Evolutionary conservation across 2,113 vertebrate species (phyloP), one percentile per base, ranked within the genome.

Genomic region (Hystrix cristata): DNA sequence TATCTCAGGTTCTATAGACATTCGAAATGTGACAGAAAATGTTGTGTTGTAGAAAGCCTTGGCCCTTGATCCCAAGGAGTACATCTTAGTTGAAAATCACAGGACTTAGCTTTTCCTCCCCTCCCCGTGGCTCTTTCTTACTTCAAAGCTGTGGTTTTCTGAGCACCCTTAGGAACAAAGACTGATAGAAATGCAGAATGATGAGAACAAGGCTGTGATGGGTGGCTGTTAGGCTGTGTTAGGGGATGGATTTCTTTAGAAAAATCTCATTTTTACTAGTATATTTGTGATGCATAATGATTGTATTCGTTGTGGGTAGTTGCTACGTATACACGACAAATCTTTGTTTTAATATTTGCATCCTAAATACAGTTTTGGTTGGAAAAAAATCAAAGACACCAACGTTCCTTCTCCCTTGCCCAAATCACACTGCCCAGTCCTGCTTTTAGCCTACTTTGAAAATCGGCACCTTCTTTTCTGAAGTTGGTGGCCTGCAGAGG

Each of bases 401-500:
- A 43, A 60, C 25, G 57, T 53, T 16, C 2, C 31, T 6, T 14
- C 16, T 55, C 18, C 18, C 21, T 9, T 53, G 8, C 10, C 4
- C 25, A 29, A 15, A 34, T 53, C 14, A 9, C 27, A 48, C 0
- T 0, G 13, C 3, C 29, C 3, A 23, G 21, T 27, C 46, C 34
- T 79, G 43, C 71, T 38, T 5, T 29, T 9, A 34, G 27, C 10
- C 8, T 29, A 25, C 34, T 93, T 91, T n/a, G 60, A 34, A 88
- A 93, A 72, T 27, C 21, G 12, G 14, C 0, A 9, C 0, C 27
- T 53, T 12, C 53, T 0, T 59, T 46, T 5, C 6, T 51, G 72
- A 79, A 94, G 46, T 0, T 78, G 13, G 3, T 0, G 15, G 76
- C 97, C 98, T 87, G 95, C 91, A 98, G 98, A 97, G 97, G 96